These are phyloP conservation scores for Phrynocephalus versicolor DNA, from an alignment of 2,113 vertebrate genomes.

Conservation along the genomic window DNA sequence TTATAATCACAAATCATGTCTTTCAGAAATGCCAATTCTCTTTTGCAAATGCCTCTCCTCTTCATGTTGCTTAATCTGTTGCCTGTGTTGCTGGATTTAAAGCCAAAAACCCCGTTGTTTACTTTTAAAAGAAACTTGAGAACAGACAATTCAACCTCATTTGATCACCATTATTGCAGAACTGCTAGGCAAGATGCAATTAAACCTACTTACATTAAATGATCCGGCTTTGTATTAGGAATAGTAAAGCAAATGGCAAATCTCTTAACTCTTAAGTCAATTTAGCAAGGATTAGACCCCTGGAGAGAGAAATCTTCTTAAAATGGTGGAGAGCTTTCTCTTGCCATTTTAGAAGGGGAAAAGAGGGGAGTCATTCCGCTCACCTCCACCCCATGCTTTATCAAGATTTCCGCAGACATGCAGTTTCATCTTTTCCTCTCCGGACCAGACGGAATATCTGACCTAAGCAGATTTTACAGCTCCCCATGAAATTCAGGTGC, in stretches of 20 bases:
- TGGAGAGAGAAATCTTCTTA: slow-evolving; percentile 37
- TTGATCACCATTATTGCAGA: slow-evolving; percentile 37
- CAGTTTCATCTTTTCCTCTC: slow-evolving; percentile 28
- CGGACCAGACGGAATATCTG: slow-evolving; percentile 17
- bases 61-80: not conserved
- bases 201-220: slow-evolving; percentile 49
- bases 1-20: not conserved
- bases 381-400: slow-evolving; percentile 17
- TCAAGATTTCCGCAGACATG: slow-evolving; percentile 26
- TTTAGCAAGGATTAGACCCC: slow-evolving; percentile 53
- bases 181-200: slow-evolving; percentile 40
- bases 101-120: slow-evolving; percentile 23
- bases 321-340: slow-evolving; percentile 33
- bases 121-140: slow-evolving; percentile 27
- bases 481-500: slow-evolving; percentile 32
- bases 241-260: slow-evolving; percentile 39
- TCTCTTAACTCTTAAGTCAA: slow-evolving; percentile 50
- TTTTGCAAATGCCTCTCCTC: not conserved
- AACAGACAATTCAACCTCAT: slow-evolving; percentile 27
- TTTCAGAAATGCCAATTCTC: not conserved
- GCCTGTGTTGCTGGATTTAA: slow-evolving; percentile 13
- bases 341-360: slow-evolving; percentile 6
- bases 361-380: slow-evolving; percentile 30
- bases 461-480: slow-evolving; percentile 38
- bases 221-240: slow-evolving; percentile 28